Evolutionary conservation across 2,888 invertebrate species (phyloP).

Genomic region (Parnassius orleans): DNA sequence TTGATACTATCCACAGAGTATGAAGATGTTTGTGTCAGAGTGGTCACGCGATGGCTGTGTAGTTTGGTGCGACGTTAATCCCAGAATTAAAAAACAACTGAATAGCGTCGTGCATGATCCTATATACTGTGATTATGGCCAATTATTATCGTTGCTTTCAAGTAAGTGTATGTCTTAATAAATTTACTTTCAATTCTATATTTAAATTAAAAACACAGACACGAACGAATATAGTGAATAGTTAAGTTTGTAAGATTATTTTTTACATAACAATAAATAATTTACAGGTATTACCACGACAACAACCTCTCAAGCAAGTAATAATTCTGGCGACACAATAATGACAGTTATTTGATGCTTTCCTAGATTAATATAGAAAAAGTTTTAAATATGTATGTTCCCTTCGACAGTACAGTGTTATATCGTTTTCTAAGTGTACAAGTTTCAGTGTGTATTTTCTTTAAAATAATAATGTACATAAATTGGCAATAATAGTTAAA

Average conservation of each 20-base stretch:
- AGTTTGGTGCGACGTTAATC: slow-evolving; percentile 59
- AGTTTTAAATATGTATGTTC: too few species aligned
- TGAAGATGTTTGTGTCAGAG: slow-evolving; percentile 63
- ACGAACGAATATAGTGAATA: too few species aligned
- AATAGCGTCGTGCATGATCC: slow-evolving; percentile 43
- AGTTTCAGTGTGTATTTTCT: too few species aligned
- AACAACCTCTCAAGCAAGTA: slow-evolving; percentile 1
- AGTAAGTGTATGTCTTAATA: too few species aligned
- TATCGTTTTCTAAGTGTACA: too few species aligned
- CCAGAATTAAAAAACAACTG: slow-evolving; percentile 53
- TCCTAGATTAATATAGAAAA: too few species aligned
- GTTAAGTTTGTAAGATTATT: too few species aligned
- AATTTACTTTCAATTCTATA: too few species aligned
- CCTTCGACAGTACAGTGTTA: too few species aligned
- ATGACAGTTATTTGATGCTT: background rate
- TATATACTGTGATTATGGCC: slow-evolving; percentile 51
- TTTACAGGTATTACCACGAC: slow-evolving; percentile 7
- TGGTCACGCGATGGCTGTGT: slow-evolving; percentile 58
- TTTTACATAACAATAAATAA: background rate
- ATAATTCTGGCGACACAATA: slow-evolving; percentile 10
- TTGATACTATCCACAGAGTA: slow-evolving; percentile 34
- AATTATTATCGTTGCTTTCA: slow-evolving; percentile 35
- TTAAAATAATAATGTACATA: too few species aligned
- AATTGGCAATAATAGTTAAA: too few species aligned
- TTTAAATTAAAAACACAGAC: too few species aligned